Evolutionary conservation across 2,888 invertebrate species (phyloP).

Genomic region (Abscondita cerata): DNA sequence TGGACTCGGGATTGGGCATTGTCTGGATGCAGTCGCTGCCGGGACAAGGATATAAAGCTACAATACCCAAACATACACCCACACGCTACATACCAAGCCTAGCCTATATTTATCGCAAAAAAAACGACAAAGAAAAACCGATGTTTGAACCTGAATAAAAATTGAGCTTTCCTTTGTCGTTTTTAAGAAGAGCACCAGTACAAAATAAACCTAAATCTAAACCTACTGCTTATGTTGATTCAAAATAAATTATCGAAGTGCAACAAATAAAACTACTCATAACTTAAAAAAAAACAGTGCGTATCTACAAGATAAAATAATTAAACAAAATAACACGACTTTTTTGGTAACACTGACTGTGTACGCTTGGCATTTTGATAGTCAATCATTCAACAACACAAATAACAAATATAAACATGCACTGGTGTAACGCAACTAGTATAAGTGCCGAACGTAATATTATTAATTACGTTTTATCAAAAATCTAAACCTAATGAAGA

Average conservation of each 20-base stretch:
- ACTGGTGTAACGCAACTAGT: constrained; percentile 27
- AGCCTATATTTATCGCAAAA: constrained; percentile 39
- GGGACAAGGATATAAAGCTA: constrained; percentile 57
- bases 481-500: constrained; percentile 26
- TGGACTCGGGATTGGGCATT: constrained; percentile 53
- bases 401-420: constrained; percentile 50
- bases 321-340: constrained; percentile 44
- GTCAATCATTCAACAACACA: constrained; percentile 49
- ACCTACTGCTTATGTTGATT: constrained; percentile 24
- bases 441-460: constrained; percentile 24
- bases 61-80: constrained; percentile 54
- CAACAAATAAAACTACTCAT: constrained; percentile 43
- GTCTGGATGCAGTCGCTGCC: constrained; percentile 55
- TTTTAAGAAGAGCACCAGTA: constrained; percentile 29
- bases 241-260: constrained; percentile 40
- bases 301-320: constrained; percentile 41
- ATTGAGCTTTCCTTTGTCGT: constrained; percentile 8
- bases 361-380: constrained; percentile 41
- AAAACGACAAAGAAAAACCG: constrained; percentile 24
- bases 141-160: not conserved
- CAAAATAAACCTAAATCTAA: constrained; percentile 20
- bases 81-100: constrained; percentile 50
- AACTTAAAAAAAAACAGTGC: constrained; percentile 40
- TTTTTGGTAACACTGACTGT: constrained; percentile 44
- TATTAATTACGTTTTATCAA: constrained; percentile 16